These are phyloP conservation scores for Ostrea edulis DNA, from an alignment of 1,140 invertebrate species.

Conservation along the genomic window DNA sequence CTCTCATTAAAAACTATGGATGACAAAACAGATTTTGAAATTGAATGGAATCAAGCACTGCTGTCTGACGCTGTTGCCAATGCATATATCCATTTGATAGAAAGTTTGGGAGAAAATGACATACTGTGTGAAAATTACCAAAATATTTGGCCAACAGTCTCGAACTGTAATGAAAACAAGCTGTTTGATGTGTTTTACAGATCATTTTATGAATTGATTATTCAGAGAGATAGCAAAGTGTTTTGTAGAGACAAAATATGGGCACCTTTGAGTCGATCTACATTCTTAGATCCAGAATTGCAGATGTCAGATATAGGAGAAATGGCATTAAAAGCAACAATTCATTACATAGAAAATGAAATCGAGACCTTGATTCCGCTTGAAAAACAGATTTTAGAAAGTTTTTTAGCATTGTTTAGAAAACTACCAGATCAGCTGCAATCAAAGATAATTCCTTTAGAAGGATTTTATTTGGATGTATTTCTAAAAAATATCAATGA, in stretches of 20 bases:
- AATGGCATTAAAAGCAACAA: not conserved
- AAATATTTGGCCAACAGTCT: not conserved
- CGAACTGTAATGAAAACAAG: not conserved
- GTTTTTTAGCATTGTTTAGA: not conserved
- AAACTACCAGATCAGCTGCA: not conserved
- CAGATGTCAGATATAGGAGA: not conserved
- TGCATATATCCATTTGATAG: constrained; percentile 39
- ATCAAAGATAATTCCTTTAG: not conserved
- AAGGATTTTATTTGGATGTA: not conserved
- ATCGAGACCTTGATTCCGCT: not conserved
- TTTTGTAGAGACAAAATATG: not conserved
- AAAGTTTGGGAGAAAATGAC: not conserved
- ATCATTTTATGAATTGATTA: not conserved
- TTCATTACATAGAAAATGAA: not conserved
- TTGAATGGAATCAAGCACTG: constrained; percentile 49
- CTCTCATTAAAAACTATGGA: constrained; percentile 47
- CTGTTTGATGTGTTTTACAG: not conserved
- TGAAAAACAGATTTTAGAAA: not conserved
- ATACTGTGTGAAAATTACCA: constrained; percentile 11
- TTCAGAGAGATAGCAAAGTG: not conserved
- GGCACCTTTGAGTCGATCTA: not conserved
- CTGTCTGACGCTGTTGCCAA: constrained; percentile 44
- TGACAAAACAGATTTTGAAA: constrained; percentile 44
- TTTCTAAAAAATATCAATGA: constrained; percentile 19
- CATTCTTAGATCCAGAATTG: not conserved